Evolutionary conservation across 2,888 invertebrate species (phyloP).

Genomic region (Harpalus rufipes): DNA sequence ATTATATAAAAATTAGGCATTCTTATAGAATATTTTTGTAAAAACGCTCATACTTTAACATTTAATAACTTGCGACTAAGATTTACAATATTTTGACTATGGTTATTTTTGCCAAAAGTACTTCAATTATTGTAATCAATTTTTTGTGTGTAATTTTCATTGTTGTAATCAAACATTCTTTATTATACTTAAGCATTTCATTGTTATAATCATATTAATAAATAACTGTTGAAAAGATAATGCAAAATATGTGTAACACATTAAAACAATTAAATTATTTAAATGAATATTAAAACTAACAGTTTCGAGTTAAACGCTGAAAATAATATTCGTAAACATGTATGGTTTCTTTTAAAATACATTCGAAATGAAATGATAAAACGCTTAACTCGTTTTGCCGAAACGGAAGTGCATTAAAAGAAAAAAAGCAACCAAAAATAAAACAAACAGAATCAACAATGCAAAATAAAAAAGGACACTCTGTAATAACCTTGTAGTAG

Average conservation of each 20-base stretch:
- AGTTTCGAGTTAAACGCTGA: neutral
- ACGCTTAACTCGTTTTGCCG: slow-evolving; percentile 42
- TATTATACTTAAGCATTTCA: no score
- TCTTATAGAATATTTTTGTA: no score
- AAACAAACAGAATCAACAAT: slow-evolving; percentile 58
- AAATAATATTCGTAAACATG: slow-evolving; percentile 27
- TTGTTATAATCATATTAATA: no score
- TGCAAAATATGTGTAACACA: neutral
- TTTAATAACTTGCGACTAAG: no score
- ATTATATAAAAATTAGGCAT: no score
- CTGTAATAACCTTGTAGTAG: slow-evolving; percentile 64
- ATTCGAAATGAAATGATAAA: slow-evolving; percentile 55
- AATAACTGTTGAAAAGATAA: no score
- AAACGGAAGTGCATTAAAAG: slow-evolving; percentile 58
- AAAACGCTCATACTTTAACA: no score
- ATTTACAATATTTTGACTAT: no score
- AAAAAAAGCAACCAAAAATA: slow-evolving; percentile 58
- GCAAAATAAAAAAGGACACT: slow-evolving; percentile 52
- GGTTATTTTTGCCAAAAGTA: no score
- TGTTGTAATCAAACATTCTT: no score
- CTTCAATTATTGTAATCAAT: no score
- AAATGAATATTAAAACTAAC: neutral
- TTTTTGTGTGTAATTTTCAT: no score
- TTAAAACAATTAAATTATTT: neutral
- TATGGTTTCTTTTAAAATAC: slow-evolving; percentile 55